phyloP scores from a whole-genome alignment of 1,140 invertebrate genomes.

The Megathymus violae region DNA sequence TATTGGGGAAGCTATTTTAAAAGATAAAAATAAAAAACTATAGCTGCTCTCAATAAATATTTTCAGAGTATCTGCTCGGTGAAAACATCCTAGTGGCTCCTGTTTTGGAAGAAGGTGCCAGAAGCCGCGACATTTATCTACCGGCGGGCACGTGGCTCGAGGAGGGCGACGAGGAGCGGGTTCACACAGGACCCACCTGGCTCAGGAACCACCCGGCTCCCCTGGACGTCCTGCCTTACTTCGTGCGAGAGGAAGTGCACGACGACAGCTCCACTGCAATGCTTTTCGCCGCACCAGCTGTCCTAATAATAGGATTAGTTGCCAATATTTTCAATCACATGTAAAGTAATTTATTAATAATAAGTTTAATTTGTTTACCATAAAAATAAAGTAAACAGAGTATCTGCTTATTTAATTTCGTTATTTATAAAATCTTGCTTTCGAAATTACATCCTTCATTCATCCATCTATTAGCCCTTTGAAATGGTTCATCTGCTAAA shows the following conservation, averaged over 20 bases:
- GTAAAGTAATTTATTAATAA: slow-evolving; percentile 3
- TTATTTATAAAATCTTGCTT: no score
- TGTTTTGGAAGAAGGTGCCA: slow-evolving; percentile 87
- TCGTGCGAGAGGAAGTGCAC: slow-evolving; percentile 63
- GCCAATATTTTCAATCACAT: slow-evolving; percentile 35
- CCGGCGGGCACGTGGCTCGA: slow-evolving; percentile 88
- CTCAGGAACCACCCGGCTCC: slow-evolving; percentile 87
- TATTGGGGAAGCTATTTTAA: no score
- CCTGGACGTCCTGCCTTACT: slow-evolving; percentile 87
- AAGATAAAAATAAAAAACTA: no score
- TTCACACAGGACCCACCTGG: slow-evolving; percentile 86
- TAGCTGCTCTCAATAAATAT: no score
- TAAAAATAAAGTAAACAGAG: no score
- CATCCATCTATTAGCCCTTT: no score
- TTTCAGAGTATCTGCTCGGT: slow-evolving; percentile 92
- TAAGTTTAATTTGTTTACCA: no score
- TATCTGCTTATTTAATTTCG: no score
- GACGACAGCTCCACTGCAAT: slow-evolving; percentile 29
- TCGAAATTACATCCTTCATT: no score
- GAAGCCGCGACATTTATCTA: slow-evolving; percentile 89
- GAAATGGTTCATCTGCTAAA: no score
- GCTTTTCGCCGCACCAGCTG: slow-evolving; percentile 24
- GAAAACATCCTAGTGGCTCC: slow-evolving; percentile 94
- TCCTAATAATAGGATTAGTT: slow-evolving; percentile 44
- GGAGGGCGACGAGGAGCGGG: slow-evolving; percentile 71